Evolutionary conservation across 2,113 vertebrate species (phyloP).

Genomic region (Hemiprocne comata): DNA sequence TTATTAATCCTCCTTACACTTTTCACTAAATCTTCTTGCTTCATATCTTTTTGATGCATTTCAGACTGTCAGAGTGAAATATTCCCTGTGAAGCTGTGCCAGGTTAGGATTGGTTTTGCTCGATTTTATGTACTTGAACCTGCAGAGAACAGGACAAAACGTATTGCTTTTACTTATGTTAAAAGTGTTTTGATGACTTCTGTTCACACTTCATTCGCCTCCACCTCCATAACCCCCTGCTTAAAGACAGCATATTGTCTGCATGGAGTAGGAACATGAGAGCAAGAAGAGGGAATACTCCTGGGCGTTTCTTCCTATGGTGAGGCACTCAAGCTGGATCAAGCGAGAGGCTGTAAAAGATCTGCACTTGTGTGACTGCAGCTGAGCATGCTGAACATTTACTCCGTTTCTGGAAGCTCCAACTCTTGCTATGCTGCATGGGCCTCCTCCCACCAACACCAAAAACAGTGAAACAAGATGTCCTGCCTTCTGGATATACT

Average conservation of each 20-base stretch:
- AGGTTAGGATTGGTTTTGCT: background rate
- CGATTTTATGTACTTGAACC: accelerated
- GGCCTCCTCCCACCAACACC: background rate
- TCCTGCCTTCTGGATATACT: background rate
- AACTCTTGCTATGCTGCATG: background rate
- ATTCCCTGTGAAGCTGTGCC: background rate
- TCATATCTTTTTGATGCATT: background rate
- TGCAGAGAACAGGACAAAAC: background rate
- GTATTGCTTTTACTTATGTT: background rate
- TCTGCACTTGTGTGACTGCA: background rate
- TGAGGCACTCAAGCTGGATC: background rate
- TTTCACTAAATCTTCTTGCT: background rate
- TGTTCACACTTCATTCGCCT: background rate
- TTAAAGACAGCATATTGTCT: background rate
- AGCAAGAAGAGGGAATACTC: background rate
- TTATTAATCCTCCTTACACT: background rate
- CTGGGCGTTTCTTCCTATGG: background rate
- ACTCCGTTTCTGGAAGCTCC: background rate
- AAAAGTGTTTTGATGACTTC: background rate
- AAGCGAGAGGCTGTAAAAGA: background rate
- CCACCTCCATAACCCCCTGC: background rate
- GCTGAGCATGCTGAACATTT: background rate
- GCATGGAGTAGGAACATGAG: background rate
- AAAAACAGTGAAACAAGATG: background rate
- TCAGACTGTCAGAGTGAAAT: background rate